These are phyloP conservation scores for Pelobates fuscus DNA, from an alignment of 2,113 vertebrate genomes.

Conservation along the genomic window DNA sequence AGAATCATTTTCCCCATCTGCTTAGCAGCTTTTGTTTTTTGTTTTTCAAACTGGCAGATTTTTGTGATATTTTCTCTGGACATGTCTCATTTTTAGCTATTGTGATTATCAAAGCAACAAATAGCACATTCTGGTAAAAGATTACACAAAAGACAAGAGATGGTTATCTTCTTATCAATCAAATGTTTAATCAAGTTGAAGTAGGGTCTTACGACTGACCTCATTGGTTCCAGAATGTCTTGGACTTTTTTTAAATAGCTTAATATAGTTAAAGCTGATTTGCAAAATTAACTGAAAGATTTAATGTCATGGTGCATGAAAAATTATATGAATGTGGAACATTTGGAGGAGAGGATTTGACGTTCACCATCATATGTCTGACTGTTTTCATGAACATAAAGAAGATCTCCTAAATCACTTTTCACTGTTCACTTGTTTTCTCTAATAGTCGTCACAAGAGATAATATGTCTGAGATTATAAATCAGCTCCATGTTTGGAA, in stretches of 20 bases:
- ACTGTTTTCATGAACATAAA: no score
- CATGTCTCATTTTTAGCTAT: background rate
- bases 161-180: background rate
- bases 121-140: background rate
- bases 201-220: background rate
- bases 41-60: no score
- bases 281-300: background rate
- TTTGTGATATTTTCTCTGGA: background rate
- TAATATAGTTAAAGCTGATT: slow-evolving; percentile 5
- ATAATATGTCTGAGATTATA: no score
- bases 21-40: no score
- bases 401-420: background rate
- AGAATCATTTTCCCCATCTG: no score
- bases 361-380: background rate
- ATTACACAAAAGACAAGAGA: no score
- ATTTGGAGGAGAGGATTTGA: background rate
- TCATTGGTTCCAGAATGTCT: background rate
- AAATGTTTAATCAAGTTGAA: background rate
- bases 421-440: background rate
- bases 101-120: background rate
- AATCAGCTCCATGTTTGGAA: background rate
- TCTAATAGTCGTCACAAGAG: no score
- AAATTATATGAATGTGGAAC: slow-evolving; percentile 6
- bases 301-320: slow-evolving; percentile 15
- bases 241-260: slow-evolving; percentile 2